Evolutionary conservation across 2,113 vertebrate species (phyloP).

Genomic region (Camelus dromedarius): DNA sequence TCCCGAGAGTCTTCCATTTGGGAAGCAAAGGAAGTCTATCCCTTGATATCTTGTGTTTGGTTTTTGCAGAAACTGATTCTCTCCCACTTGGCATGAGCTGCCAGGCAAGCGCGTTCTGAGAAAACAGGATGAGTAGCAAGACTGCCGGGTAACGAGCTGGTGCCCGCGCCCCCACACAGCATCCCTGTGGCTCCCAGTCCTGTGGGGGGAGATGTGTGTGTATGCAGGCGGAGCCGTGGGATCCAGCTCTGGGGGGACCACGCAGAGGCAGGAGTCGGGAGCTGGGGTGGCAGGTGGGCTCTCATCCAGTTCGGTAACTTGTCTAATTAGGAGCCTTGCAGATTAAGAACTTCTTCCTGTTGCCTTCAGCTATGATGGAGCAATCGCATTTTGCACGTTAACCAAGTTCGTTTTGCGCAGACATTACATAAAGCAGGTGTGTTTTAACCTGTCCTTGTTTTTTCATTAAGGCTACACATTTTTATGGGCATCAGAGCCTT

Average conservation of each 20-base stretch:
- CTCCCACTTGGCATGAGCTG: not conserved
- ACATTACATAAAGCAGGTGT: not conserved
- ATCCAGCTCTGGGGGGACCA: not conserved
- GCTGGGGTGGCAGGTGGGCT: no score
- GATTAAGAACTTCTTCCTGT: not conserved
- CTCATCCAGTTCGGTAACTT: not conserved
- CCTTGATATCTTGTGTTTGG: not conserved
- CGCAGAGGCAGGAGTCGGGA: not conserved
- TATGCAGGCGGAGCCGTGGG: not conserved
- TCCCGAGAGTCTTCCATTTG: not conserved
- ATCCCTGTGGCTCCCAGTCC: not conserved
- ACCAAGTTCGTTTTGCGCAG: not conserved
- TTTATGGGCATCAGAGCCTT: not conserved
- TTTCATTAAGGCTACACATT: not conserved
- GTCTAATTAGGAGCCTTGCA: not conserved
- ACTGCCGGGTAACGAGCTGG: not conserved
- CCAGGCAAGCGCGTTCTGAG: not conserved
- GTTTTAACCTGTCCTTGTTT: not conserved
- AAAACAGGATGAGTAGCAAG: not conserved
- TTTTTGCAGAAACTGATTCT: not conserved
- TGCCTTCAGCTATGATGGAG: not conserved
- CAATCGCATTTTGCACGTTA: not conserved
- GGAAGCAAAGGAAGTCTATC: not conserved
- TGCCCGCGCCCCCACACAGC: rapidly evolving
- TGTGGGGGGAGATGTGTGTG: not conserved